Evolutionary conservation across 2,888 invertebrate genomes (phyloP).

Genomic region (Drosophila kuntzei): DNA sequence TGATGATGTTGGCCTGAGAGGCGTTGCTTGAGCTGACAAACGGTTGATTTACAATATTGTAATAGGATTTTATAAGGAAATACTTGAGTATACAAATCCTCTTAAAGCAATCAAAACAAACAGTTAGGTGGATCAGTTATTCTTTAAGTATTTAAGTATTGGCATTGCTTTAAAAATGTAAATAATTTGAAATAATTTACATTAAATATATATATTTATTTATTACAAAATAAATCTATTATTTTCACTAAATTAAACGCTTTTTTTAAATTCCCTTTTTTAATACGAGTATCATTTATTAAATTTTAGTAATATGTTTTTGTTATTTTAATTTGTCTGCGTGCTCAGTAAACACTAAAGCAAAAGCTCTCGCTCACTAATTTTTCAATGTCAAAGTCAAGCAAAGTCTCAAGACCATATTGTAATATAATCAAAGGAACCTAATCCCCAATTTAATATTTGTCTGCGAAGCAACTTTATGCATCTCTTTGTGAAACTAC

Average conservation of each 20-base stretch:
- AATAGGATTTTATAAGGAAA: constrained; percentile 42
- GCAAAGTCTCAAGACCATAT: background rate
- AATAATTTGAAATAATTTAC: background rate
- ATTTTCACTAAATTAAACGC: no score
- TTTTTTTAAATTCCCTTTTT: no score
- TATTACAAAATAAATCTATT: no score
- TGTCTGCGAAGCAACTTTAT: constrained; percentile 23
- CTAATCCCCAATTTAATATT: constrained; percentile 28
- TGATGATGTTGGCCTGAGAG: constrained; percentile 37
- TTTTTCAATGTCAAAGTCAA: constrained; percentile 35
- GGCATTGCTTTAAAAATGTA: background rate
- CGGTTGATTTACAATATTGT: constrained; percentile 15
- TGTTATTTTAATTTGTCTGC: background rate
- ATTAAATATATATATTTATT: background rate
- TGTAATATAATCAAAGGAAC: constrained; percentile 49
- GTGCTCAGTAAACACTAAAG: background rate
- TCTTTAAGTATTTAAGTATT: background rate
- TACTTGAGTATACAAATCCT: constrained; percentile 23
- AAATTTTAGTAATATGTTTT: background rate
- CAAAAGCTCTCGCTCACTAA: background rate
- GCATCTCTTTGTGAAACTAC: constrained; percentile 52
- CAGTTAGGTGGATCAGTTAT: background rate
- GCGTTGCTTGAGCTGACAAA: constrained; percentile 11
- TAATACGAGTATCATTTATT: no score
- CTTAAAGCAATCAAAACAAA: background rate